Conservation (phyloP, 2,888 invertebrate genomes). For the Timema podura region DNA sequence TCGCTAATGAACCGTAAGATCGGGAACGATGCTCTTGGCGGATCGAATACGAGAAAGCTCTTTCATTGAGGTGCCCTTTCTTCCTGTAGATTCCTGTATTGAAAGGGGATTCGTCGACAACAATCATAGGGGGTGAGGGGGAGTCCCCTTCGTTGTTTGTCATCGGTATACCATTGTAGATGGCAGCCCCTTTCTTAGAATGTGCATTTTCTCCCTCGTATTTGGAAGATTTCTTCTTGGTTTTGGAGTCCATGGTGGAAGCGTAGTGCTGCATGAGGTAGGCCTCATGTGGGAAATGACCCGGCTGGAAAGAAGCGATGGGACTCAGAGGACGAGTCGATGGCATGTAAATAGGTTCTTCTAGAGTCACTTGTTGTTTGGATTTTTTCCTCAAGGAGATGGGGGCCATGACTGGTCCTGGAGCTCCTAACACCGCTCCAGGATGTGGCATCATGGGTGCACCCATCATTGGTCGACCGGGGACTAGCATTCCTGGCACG, state of each 20-base stretch:
- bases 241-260: slow-evolving; percentile 45
- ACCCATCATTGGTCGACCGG: slow-evolving; percentile 22
- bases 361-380: slow-evolving; percentile 42
- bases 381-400: slow-evolving; percentile 33
- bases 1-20: slow-evolving; percentile 87
- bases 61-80: slow-evolving; percentile 87
- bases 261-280: slow-evolving; percentile 56
- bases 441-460: slow-evolving; percentile 13
- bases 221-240: slow-evolving; percentile 36
- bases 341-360: slow-evolving; percentile 54
- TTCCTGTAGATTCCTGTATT: slow-evolving; percentile 85
- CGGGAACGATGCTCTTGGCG: slow-evolving; percentile 89
- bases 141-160: slow-evolving; percentile 33
- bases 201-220: slow-evolving; percentile 30
- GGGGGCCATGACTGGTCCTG: slow-evolving; percentile 36
- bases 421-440: slow-evolving; percentile 32
- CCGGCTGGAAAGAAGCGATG: slow-evolving; percentile 57
- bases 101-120: slow-evolving; percentile 53
- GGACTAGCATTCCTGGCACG: slow-evolving; percentile 28
- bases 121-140: slow-evolving; percentile 37
- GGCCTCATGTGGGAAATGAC: slow-evolving; percentile 55
- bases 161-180: slow-evolving; percentile 37
- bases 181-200: slow-evolving; percentile 33
- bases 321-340: slow-evolving; percentile 54
- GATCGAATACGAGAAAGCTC: slow-evolving; percentile 91